Percentiles rank a stretch among this genome's conserved stretches.
phyloP scores from a whole-genome alignment of 2,113 vertebrate species.

The Ellobius talpinus region DNA sequence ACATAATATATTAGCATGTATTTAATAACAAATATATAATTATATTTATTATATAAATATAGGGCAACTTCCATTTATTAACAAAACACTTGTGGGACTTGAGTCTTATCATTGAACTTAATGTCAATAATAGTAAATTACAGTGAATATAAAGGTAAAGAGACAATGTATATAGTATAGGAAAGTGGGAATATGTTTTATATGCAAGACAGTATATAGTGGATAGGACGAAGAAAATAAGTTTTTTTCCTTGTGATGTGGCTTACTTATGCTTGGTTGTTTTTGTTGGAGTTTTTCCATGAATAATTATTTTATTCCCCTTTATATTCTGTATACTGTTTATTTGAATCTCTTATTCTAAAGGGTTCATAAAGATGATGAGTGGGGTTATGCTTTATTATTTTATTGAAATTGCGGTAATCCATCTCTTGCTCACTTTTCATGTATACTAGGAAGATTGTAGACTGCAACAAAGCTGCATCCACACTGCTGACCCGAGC shows the following conservation, averaged over 20 bases:
- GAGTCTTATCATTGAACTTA: not conserved
- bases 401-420: not conserved
- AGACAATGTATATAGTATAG: not conserved
- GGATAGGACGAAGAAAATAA: not conserved
- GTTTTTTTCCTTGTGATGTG: not conserved
- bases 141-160: not conserved
- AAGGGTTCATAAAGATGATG: not conserved
- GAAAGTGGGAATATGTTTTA: not conserved
- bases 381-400: not conserved
- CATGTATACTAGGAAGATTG: not conserved
- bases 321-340: constrained; percentile 2
- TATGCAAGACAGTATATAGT: not conserved
- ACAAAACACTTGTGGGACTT: not conserved
- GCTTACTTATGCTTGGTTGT: not conserved
- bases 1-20: not conserved
- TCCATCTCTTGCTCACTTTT: not conserved
- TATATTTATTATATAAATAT: not conserved
- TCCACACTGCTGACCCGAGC: not conserved
- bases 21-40: not conserved
- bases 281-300: constrained; percentile 11
- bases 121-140: constrained; percentile 6
- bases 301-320: not conserved
- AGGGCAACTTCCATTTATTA: not conserved
- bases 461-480: not conserved
- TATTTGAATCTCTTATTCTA: constrained; percentile 15